Evolutionary conservation across 2,797 vertebrate species (phyloP), one percentile per base, ranked within the genome.

Genomic region (Sandelia bainsii): DNA sequence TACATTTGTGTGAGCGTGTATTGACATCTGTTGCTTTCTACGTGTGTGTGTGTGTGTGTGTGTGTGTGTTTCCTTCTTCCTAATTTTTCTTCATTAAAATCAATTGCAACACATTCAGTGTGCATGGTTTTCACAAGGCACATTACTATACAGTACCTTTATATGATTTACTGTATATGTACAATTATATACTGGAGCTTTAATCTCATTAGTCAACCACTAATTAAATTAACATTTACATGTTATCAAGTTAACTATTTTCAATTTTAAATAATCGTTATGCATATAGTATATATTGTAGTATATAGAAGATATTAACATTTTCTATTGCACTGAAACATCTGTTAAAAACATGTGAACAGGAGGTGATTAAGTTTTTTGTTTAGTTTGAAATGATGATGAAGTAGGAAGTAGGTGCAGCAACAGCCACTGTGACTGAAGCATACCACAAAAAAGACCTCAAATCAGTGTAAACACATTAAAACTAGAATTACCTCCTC

Each of bases 1-100:
- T 46, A 74, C 60, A 50, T 51, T n/a, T 60, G 62, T 62, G 49
- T 63, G 59, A 46, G 40, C 22, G 39, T 79, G 72, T 32, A 11
- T 50, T 4, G 42, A 69, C 70, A 76, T 82, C 70, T 86, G 78
- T 81, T 70, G 23, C 39, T 72, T 53, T 67, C 65, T 69, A 56
- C 13, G 6, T 50, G 12, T 56, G 53, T 54, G 32, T 56, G 23
- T 50, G 72, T 57, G 57, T 50, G 37, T 56, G 53, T 54, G 39
- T 56, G 23, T 50, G 72, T 61, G 57, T 53, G 29, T 56, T 17
- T 16, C 14, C 10, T 7, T 19, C 16, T 44, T 19, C 6, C 42
- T 19, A 25, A 51, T 52, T 19, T 10, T 22, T 6, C 42, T 45
- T 14, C 7, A n/a, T 56, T 34, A 59, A 19, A 19, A 19, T 42